Base-by-base conservation (phyloP, 2,113 vertebrate species). In the Phyllopteryx taeniolatus region DNA sequence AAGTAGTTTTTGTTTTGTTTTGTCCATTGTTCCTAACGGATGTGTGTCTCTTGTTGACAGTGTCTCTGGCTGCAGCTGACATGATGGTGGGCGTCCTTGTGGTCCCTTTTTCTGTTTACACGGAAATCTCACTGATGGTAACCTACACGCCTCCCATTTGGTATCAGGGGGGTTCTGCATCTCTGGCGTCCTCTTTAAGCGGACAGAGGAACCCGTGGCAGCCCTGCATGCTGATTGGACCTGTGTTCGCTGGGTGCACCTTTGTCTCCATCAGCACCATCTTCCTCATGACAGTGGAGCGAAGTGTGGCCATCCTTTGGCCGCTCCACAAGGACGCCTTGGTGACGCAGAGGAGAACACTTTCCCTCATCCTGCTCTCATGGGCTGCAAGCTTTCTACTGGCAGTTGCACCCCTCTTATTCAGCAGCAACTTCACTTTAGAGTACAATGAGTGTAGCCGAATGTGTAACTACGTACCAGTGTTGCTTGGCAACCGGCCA, bases 191-290 rank as follows among this genome's bases (percentile, higher is more conserved):
- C 66, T 65, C 72, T 8, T 46, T 27, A 0, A 73, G 71, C 2
- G 85, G 74, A 1, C 22, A 65, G 8, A 67, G 71, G 13, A 76
- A 56, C 12, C 68, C 84, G 1, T 91, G 89, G 88, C 89, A 92
- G 68, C 92, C 93, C 56, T 95, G 94, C 88, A 89, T 92, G 86
- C 72, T 95, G 75, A 93, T 93, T 14, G 94, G 94, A 19, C 93
- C 91, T 0, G 87, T 95, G 72, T 95, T 95, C 27, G 94, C 93
- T 0, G 93, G 93, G 43, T 95, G 93, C 83, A 95, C 94, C 11
- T 94, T 95, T n/a, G 93, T 95, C 35, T 95, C 94, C 61, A 95
- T 95, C 79, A 94, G 88, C 84, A 95, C 93, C 76, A 95, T 95
- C 65, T 95, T 94, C 83, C 85, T 95, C 73, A 90, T 95, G 90